Evolutionary conservation across 1,140 invertebrate genomes (phyloP).

Genomic region (Phocides pigmalion): DNA sequence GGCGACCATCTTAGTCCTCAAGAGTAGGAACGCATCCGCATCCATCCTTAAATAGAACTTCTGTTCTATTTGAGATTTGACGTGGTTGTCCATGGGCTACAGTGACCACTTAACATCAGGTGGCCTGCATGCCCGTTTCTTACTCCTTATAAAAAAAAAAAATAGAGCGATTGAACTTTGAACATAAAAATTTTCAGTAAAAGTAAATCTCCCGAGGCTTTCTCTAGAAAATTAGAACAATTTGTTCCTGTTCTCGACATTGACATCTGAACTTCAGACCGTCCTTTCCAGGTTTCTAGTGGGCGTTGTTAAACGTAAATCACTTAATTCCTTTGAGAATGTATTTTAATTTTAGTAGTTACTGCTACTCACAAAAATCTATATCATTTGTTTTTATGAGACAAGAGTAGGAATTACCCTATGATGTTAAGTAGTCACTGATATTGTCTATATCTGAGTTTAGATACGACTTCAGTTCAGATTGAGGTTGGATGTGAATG

Average conservation of each 20-base stretch:
- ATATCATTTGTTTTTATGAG: too few relatives aligned
- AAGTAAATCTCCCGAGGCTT: background rate
- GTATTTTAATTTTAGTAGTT: background rate
- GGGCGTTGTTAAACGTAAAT: background rate
- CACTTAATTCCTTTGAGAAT: background rate
- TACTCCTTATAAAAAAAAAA: background rate
- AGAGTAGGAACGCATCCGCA: too few relatives aligned
- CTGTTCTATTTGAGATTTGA: too few relatives aligned
- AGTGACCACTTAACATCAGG: background rate
- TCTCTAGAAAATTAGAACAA: constrained; percentile 1
- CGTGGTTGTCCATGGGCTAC: too few relatives aligned
- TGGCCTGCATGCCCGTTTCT: background rate
- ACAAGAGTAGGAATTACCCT: too few relatives aligned
- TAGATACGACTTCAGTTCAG: too few relatives aligned
- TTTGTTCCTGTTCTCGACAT: background rate
- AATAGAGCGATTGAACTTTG: background rate
- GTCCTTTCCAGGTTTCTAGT: background rate
- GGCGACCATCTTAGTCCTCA: too few relatives aligned
- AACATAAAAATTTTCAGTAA: background rate
- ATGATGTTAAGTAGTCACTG: too few relatives aligned
- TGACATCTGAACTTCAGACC: background rate
- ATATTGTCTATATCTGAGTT: too few relatives aligned
- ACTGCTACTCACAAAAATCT: too few relatives aligned
- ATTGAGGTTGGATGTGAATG: too few relatives aligned
- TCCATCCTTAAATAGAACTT: too few relatives aligned